Percentiles rank a stretch among this genome's conserved stretches.
phyloP scores from a whole-genome alignment of 2,888 invertebrate species.

The Cantharis rufa region DNA sequence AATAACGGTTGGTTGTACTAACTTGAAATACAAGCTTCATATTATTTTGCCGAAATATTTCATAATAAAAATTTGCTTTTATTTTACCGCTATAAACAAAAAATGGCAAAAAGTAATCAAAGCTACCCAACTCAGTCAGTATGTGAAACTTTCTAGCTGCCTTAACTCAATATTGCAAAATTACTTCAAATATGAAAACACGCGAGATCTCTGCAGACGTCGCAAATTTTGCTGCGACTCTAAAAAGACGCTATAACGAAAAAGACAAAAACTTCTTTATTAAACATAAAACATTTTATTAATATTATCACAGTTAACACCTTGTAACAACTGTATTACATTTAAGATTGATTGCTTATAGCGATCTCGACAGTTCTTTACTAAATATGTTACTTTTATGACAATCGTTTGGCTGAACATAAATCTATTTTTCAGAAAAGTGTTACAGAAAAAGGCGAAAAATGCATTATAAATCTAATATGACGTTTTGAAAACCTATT shows the following conservation, averaged over 20 bases:
- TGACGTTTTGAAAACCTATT: neutral
- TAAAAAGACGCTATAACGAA: neutral
- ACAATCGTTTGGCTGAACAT: neutral
- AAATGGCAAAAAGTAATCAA: constrained; percentile 25
- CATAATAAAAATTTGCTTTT: constrained; percentile 13
- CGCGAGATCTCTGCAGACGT: constrained; percentile 8
- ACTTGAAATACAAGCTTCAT: neutral
- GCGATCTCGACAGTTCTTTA: constrained; percentile 21
- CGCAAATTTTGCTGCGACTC: neutral
- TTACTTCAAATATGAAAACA: constrained; percentile 18
- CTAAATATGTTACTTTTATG: constrained; percentile 15
- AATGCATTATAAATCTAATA: neutral
- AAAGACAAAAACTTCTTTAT: constrained; percentile 1
- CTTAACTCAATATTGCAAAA: constrained; percentile 23
- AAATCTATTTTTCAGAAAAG: constrained; percentile 10
- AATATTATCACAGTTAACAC: constrained; percentile 32
- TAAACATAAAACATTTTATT: constrained; percentile 32
- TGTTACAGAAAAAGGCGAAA: constrained; percentile 8
- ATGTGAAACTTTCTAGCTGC: constrained; percentile 16
- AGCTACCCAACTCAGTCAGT: constrained; percentile 8
- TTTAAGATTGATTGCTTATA: constrained; percentile 29
- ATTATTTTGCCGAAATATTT: neutral
- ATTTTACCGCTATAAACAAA: constrained; percentile 20
- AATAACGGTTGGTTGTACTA: neutral
- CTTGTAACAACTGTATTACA: constrained; percentile 32